These are phyloP conservation scores for Procambarus clarkii DNA, from an alignment of 1,140 invertebrate species.

Conservation along the genomic window DNA sequence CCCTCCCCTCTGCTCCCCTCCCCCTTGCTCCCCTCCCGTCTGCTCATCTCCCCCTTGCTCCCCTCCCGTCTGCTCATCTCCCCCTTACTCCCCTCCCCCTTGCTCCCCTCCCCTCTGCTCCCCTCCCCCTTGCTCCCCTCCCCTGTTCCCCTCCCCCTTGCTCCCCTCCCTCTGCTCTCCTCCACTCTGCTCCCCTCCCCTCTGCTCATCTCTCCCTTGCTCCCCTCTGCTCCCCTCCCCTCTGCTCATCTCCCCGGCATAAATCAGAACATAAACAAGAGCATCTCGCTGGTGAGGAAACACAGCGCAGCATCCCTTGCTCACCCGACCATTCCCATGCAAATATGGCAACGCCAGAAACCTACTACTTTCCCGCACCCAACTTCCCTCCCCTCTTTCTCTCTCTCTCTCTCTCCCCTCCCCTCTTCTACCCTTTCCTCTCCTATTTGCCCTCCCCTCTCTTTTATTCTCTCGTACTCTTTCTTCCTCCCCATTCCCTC, in stretches of 20 bases:
- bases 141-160: not conserved
- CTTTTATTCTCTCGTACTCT: too few relatives aligned
- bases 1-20: too few relatives aligned
- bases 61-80: too few relatives aligned
- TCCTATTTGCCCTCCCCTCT: too few relatives aligned
- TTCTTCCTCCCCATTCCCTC: too few relatives aligned
- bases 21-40: too few relatives aligned
- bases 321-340: constrained; percentile 25
- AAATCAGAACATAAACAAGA: constrained; percentile 7
- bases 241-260: not conserved
- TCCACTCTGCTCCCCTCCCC: not conserved
- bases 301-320: not conserved
- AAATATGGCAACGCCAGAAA: constrained; percentile 35
- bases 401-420: too few relatives aligned
- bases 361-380: constrained; percentile 15
- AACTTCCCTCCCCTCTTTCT: not conserved
- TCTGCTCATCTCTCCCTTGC: not conserved
- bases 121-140: not conserved
- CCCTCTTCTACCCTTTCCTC: too few relatives aligned
- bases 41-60: too few relatives aligned
- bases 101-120: too few relatives aligned
- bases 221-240: not conserved
- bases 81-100: too few relatives aligned
- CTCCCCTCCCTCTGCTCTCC: not conserved
- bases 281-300: not conserved